Evolutionary conservation across 2,888 invertebrate species (phyloP), one percentile per base, ranked within the genome.

Genomic region (Atethmia centrago): DNA sequence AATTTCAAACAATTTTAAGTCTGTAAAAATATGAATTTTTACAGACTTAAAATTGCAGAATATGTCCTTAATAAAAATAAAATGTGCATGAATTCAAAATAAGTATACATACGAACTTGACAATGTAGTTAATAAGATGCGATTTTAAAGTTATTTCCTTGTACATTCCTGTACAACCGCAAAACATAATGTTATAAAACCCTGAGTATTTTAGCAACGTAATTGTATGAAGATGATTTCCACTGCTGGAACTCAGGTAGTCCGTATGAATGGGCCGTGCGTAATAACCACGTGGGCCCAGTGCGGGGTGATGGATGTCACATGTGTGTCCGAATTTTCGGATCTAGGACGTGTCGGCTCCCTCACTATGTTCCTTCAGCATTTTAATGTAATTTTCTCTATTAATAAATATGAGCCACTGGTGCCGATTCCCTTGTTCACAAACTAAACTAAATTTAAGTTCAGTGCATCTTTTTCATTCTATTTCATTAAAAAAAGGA

Each of bases 51-150:
- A 47, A 47, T 31, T 4, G 8, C 14, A 16, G n/a, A 19, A 40
- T 59, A 47, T 61, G 68, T 40, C 47, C 68, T 31, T 68, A 42
- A n/a, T n/a, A n/a, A n/a, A 31, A 16, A 51, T 59, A 42, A 47
- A 76, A 68, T 68, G 21, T 40, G 21, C 59, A 55, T 55, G 8
- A 67, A 47, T 53, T 53, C 14, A 16, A 31, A 64, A 49, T 61
- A 66, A n/a, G 16, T n/a, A 51, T 8, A 14, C 19, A 51, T 12
- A 19, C 19, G 45, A 28, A 75, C 28, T 59, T 56, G 47, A 21
- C 19, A 42, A 21, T 8, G 14, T 36, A 14, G 55, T 28, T 19
- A 28, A 25, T 28, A n/a, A 14, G 59, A n/a, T 40, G 40, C 10
- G 16, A 31, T 31, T 49, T 7, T 5, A 1, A 31, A 64, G 7